These are phyloP conservation scores for Tolmerus cingulatus DNA, from an alignment of 2,888 invertebrate species.

Conservation along the genomic window DNA sequence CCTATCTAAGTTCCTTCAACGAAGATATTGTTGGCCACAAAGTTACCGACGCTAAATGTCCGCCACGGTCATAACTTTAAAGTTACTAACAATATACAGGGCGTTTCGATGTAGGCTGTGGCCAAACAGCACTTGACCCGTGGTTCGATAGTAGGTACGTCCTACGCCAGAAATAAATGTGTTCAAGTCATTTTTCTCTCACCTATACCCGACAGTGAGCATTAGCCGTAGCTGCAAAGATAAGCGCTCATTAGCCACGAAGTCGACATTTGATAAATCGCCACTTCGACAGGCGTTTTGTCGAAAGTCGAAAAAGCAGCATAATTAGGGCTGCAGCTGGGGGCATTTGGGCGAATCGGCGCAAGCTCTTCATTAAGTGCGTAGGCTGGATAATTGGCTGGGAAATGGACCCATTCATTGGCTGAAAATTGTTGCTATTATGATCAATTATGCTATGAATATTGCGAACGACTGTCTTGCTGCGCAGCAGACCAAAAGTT, in stretches of 20 bases:
- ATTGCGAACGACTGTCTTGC: background rate
- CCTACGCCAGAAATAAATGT: background rate
- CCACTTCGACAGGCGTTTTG: background rate
- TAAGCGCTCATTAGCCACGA: background rate
- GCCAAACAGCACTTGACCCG: background rate
- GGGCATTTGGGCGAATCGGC: background rate
- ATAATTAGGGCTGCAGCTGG: background rate
- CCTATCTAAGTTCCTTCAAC: background rate
- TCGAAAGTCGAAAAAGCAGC: background rate
- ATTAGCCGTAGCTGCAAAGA: background rate
- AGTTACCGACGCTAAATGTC: background rate
- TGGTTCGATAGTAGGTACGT: background rate
- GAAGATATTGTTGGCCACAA: background rate
- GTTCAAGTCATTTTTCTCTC: background rate
- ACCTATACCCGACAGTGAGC: background rate
- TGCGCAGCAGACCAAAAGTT: slow-evolving; percentile 7
- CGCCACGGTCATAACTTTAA: background rate
- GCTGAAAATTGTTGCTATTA: slow-evolving; percentile 22
- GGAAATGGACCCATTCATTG: slow-evolving; percentile 8
- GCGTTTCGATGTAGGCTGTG: background rate
- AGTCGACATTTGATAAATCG: background rate
- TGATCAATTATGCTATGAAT: slow-evolving; percentile 13
- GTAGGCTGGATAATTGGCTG: background rate
- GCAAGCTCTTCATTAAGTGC: background rate
- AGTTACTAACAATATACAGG: background rate